phyloP scores from a whole-genome alignment of 2,888 invertebrate genomes.

The Tortricodes alternella region DNA sequence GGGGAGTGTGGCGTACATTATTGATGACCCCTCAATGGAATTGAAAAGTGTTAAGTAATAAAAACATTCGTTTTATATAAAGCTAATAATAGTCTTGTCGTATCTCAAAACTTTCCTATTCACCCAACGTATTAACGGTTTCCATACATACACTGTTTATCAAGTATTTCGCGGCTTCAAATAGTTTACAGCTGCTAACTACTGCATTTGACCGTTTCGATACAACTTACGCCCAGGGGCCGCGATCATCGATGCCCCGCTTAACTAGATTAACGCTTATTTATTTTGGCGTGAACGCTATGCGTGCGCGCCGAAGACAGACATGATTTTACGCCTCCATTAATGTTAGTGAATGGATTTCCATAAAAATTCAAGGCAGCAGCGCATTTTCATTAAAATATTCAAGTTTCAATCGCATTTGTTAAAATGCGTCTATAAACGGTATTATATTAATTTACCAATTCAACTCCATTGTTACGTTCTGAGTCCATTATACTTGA shows the following conservation, averaged over 20 bases:
- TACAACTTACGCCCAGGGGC: conserved; percentile 27
- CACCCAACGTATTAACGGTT: neutral
- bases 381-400: too few species aligned
- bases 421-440: neutral
- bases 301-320: conserved; percentile 74
- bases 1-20: too few species aligned
- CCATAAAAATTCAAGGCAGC: conserved; percentile 49
- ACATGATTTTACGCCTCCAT: conserved; percentile 65
- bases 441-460: neutral
- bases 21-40: too few species aligned
- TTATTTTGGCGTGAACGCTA: conserved; percentile 72
- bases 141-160: conserved; percentile 1
- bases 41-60: too few species aligned
- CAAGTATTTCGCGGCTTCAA: conserved; percentile 10
- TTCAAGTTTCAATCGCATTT: too few species aligned
- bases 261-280: conserved; percentile 59
- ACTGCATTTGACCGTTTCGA: conserved; percentile 23
- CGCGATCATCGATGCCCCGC: conserved; percentile 32
- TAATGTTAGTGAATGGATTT: conserved; percentile 58
- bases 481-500: neutral
- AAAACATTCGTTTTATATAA: too few species aligned
- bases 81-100: too few species aligned
- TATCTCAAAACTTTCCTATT: too few species aligned
- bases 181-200: conserved; percentile 27
- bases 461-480: neutral